Evolutionary conservation across 1,140 invertebrate genomes (phyloP).

Genomic region (Acromyrmex heyeri): DNA sequence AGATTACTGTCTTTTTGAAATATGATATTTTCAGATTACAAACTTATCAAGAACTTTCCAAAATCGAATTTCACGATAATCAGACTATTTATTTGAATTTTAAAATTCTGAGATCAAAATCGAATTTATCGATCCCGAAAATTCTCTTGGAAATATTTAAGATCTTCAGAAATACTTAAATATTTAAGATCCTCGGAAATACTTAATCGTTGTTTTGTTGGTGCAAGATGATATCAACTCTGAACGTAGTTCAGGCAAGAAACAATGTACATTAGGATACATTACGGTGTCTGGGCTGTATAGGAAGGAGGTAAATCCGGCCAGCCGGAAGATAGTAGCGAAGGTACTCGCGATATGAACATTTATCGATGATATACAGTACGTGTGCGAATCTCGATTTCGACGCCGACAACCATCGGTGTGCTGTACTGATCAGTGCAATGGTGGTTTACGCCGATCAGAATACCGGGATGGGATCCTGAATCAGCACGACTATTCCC

Average conservation of each 20-base stretch:
- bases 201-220: conserved; percentile 42
- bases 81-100: too few species aligned
- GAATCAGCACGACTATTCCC: conserved; percentile 69
- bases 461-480: conserved; percentile 60
- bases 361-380: conserved; percentile 84
- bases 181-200: not conserved
- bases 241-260: conserved; percentile 61
- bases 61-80: too few species aligned
- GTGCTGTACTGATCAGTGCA: conserved; percentile 53
- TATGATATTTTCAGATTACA: too few species aligned
- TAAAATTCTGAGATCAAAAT: too few species aligned
- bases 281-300: conserved; percentile 60
- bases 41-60: not conserved
- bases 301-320: conserved; percentile 21
- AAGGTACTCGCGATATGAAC: conserved; percentile 74
- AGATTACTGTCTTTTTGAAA: too few species aligned
- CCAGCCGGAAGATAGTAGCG: conserved; percentile 74
- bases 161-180: conserved; percentile 9
- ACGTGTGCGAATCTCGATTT: conserved; percentile 71
- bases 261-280: conserved; percentile 71
- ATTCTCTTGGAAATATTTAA: conserved; percentile 7
- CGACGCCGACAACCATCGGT: conserved; percentile 38
- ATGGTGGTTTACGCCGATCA: conserved; percentile 60
- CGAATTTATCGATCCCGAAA: too few species aligned
- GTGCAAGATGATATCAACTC: conserved; percentile 38